phyloP scores from a whole-genome alignment of 1,140 invertebrate genomes.

The Papilio xuthus region DNA sequence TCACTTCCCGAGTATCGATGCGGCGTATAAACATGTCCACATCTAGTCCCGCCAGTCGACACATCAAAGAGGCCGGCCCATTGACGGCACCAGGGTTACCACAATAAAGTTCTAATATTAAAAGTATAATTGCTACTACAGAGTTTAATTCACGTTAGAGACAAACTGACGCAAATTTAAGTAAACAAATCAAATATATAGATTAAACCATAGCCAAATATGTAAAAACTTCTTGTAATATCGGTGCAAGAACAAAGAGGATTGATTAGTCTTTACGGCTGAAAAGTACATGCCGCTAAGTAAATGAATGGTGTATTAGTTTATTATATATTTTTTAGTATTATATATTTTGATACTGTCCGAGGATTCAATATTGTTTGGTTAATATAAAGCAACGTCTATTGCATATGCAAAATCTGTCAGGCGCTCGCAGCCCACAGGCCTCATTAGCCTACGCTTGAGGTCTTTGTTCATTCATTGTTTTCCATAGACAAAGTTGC shows the following conservation, averaged over 20 bases:
- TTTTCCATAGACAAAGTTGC: background rate
- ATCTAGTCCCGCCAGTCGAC: conserved; percentile 40
- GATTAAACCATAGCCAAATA: too few species aligned
- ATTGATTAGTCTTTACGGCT: too few species aligned
- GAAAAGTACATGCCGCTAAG: background rate
- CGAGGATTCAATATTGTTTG: background rate
- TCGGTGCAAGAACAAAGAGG: too few species aligned
- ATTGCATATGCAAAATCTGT: conserved; percentile 55
- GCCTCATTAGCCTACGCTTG: conserved; percentile 42
- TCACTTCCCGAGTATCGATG: conserved; percentile 53
- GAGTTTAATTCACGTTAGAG: too few species aligned
- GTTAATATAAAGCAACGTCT: conserved; percentile 32
- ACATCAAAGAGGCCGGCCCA: conserved; percentile 46
- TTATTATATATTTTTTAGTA: too few species aligned
- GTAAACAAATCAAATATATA: background rate
- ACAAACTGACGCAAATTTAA: background rate
- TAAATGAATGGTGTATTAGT: background rate
- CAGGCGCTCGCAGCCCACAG: conserved; percentile 41
- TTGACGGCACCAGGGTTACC: conserved; percentile 16
- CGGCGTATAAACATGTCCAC: conserved; percentile 54
- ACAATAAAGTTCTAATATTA: background rate
- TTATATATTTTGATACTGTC: background rate
- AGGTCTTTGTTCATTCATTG: conserved; percentile 44
- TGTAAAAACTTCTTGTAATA: too few species aligned
- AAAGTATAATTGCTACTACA: background rate